phyloP scores from a whole-genome alignment of 2,797 vertebrate genomes.

The Lagodon rhomboides region DNA sequence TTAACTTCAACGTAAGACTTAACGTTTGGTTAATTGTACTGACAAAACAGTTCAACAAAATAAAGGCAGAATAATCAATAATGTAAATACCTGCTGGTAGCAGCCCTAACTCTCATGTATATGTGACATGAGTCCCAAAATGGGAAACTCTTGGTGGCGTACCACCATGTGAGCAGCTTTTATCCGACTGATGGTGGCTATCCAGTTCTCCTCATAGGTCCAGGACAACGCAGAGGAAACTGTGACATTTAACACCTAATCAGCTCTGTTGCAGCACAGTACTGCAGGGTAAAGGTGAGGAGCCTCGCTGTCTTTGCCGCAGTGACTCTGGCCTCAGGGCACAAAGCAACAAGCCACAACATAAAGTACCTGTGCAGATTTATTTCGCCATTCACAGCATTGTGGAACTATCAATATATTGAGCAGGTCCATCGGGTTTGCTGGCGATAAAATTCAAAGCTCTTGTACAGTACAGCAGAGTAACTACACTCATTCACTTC shows the following conservation, averaged over 20 bases:
- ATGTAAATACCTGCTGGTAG: background rate
- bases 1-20: too few relatives aligned
- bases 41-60: background rate
- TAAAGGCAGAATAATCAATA: background rate
- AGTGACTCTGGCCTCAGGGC: conserved; percentile 15
- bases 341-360: background rate
- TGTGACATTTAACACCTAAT: conserved; percentile 6
- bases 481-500: background rate
- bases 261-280: conserved; percentile 13
- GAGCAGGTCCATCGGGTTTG: conserved; percentile 13
- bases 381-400: conserved; percentile 22
- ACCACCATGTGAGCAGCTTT: background rate
- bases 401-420: background rate
- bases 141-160: background rate
- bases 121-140: background rate
- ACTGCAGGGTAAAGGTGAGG: conserved; percentile 19
- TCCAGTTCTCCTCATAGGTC: background rate
- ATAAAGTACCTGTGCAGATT: conserved; percentile 3
- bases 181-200: background rate
- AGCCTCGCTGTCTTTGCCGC: background rate
- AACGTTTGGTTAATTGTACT: background rate
- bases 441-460: conserved; percentile 9
- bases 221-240: background rate
- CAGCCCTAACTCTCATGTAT: background rate
- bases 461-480: background rate